Conservation (phyloP, 2,113 vertebrate genomes). For the Ciconia stormi region DNA sequence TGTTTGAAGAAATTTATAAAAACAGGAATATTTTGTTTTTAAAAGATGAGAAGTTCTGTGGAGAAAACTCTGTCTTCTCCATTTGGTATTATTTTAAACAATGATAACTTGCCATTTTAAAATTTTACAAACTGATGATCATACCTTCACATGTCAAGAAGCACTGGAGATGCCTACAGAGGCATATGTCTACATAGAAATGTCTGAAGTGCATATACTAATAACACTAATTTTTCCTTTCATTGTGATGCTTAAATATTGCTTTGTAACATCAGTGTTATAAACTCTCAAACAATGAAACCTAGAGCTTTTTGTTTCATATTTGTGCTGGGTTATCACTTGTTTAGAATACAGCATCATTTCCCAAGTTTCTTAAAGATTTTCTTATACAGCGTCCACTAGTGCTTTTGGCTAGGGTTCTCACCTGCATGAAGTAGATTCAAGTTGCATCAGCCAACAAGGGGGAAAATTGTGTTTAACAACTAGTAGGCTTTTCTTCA, state of each 20-base stretch:
- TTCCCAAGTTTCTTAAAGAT: neutral
- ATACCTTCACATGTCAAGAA: neutral
- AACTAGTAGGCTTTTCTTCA: neutral
- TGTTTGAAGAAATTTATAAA: neutral
- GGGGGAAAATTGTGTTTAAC: neutral
- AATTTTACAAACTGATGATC: neutral
- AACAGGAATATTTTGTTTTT: neutral
- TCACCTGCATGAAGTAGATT: neutral
- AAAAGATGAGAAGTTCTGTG: neutral
- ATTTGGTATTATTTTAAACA: constrained; percentile 11
- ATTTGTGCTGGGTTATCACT: neutral
- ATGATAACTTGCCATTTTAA: constrained; percentile 7
- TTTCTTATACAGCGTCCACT: neutral
- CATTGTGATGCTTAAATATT: constrained; percentile 36
- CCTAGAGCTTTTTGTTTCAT: neutral
- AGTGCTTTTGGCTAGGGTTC: neutral
- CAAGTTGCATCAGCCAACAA: neutral
- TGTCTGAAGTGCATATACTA: neutral
- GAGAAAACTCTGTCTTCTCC: neutral
- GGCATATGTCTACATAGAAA: neutral
- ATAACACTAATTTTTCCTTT: constrained; percentile 48
- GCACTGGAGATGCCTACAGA: neutral
- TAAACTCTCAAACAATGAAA: neutral
- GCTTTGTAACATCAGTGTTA: constrained; percentile 8
- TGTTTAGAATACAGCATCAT: neutral